Evolutionary conservation across 2,888 invertebrate genomes (phyloP).

Genomic region (Plemyria rubiginata): DNA sequence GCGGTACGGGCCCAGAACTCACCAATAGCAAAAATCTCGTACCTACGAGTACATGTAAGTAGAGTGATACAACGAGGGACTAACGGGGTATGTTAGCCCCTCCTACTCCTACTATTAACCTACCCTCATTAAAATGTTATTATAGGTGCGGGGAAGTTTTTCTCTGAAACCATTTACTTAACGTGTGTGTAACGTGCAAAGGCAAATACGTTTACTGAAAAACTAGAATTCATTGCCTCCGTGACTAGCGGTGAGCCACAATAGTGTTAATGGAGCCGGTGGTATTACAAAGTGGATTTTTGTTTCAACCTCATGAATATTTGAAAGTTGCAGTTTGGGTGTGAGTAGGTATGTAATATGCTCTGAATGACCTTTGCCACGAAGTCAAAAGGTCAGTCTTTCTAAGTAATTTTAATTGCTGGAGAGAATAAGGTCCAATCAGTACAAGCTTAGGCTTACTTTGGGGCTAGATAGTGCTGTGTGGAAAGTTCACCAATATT

Average conservation of each 20-base stretch:
- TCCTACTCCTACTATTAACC: too few species aligned
- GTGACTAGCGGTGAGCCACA: constrained; percentile 70
- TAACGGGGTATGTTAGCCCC: too few species aligned
- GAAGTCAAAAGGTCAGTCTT: constrained; percentile 4
- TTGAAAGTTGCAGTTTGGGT: constrained; percentile 4
- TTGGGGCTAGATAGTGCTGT: too few species aligned
- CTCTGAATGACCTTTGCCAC: constrained; percentile 9
- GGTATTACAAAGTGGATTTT: constrained; percentile 16
- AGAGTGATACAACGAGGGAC: constrained; percentile 12
- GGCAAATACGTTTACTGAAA: constrained; percentile 56
- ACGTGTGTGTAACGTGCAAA: constrained; percentile 40
- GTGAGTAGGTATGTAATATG: too few species aligned
- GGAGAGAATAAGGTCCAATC: background rate
- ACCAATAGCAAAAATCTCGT: background rate
- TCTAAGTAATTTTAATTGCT: background rate
- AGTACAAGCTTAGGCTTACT: too few species aligned
- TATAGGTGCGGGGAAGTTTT: constrained; percentile 34
- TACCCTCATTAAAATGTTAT: constrained; percentile 51
- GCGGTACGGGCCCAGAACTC: background rate
- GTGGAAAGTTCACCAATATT: too few species aligned
- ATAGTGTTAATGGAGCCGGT: constrained; percentile 53
- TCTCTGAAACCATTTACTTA: constrained; percentile 54
- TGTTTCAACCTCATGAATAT: constrained; percentile 9
- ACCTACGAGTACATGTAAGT: background rate
- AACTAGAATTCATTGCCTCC: constrained; percentile 71